A percentile compares a stretch with the other conserved stretches of the same genome.
Evolutionary conservation across 2,113 vertebrate genomes (phyloP).

Genomic region (Megaceryle torquata): DNA sequence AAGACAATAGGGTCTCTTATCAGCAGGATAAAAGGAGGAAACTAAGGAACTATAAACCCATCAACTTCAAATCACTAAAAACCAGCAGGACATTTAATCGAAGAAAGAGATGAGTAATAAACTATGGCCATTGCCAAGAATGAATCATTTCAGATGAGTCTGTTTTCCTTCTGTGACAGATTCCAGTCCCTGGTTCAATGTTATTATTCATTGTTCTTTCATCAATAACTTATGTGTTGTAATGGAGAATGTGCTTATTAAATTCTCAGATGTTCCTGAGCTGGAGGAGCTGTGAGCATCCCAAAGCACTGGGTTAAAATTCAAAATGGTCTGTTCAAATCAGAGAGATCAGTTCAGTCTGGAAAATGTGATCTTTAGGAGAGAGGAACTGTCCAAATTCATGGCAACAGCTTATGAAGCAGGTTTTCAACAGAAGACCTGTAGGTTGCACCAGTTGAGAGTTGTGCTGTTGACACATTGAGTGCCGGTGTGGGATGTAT

Average conservation of each 20-base stretch:
- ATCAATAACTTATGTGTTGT: neutral
- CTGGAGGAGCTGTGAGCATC: neutral
- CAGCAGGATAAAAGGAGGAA: neutral
- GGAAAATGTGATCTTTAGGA: neutral
- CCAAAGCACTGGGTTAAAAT: neutral
- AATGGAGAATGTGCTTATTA: neutral
- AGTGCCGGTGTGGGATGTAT: neutral
- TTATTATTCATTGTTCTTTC: neutral
- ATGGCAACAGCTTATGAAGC: neutral
- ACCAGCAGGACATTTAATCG: neutral
- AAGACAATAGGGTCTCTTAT: neutral
- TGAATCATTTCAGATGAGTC: neutral
- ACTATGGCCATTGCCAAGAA: neutral
- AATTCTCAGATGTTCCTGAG: neutral
- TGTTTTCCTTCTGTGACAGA: slow-evolving; percentile 24
- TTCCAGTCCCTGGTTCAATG: neutral
- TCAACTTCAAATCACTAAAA: neutral
- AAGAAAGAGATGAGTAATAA: slow-evolving; percentile 26
- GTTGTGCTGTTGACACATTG: neutral
- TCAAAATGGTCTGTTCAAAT: neutral
- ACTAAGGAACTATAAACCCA: neutral
- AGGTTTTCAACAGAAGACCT: neutral
- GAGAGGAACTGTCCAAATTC: neutral
- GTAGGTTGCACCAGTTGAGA: neutral
- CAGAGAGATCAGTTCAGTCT: neutral